Percentiles rank a stretch among this genome's conserved stretches.
Evolutionary conservation across 1,140 invertebrate species (phyloP).

Genomic region (Aethina tumida): DNA sequence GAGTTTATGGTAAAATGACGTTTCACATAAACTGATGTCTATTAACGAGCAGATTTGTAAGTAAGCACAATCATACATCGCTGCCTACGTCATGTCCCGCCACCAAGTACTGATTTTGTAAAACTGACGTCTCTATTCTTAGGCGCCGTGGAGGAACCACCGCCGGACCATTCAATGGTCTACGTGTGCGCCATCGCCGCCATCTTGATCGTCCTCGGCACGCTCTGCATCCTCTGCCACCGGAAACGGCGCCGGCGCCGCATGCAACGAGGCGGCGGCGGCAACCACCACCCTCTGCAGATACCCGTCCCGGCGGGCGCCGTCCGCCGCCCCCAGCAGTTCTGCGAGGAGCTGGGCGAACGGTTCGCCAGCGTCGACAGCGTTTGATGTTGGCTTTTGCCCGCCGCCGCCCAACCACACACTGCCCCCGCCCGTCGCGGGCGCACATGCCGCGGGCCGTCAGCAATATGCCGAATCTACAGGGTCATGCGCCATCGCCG

Average conservation of each 20-base stretch:
- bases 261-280: conserved; percentile 20
- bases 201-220: conserved; percentile 31
- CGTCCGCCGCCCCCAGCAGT: conserved; percentile 38
- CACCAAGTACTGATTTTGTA: conserved; percentile 7
- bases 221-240: conserved; percentile 32
- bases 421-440: conserved; percentile 17
- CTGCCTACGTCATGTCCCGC: not conserved
- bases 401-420: conserved; percentile 22
- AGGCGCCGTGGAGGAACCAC: conserved; percentile 40
- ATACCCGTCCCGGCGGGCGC: conserved; percentile 37
- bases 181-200: conserved; percentile 40
- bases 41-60: too few relatives aligned
- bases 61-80: too few relatives aligned
- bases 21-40: too few relatives aligned
- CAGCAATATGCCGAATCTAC: conserved; percentile 29
- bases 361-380: conserved; percentile 44
- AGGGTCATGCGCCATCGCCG: conserved; percentile 22
- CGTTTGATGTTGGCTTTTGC: conserved; percentile 39
- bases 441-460: conserved; percentile 23
- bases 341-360: conserved; percentile 43
- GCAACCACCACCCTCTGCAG: conserved; percentile 30
- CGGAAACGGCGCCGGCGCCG: conserved; percentile 27
- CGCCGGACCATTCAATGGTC: conserved; percentile 41
- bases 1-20: too few relatives aligned
- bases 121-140: conserved; percentile 9